Conservation (phyloP, 2,113 vertebrate species). For the Menura novaehollandiae region DNA sequence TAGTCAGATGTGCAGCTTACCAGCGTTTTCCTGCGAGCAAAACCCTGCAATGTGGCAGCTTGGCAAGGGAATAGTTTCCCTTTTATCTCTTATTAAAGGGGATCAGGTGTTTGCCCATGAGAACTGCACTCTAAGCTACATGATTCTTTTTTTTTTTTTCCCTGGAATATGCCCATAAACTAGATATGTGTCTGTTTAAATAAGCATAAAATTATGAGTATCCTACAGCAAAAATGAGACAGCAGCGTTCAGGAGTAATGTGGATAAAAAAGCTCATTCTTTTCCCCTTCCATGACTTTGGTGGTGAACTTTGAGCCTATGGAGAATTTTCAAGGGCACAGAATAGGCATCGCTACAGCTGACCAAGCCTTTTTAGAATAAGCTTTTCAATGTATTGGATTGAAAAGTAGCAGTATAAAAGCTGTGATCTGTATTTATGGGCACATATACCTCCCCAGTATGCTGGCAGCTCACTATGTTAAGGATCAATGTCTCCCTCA, state of each 20-base stretch:
- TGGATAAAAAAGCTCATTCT: constrained; percentile 6
- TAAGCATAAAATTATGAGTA: constrained; percentile 75
- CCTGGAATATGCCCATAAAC: constrained; percentile 73
- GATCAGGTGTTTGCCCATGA: constrained; percentile 83
- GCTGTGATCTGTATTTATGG: neutral
- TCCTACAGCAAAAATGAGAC: constrained; percentile 74
- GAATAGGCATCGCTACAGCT: neutral
- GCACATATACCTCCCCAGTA: neutral
- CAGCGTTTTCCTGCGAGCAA: neutral
- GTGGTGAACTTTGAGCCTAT: constrained; percentile 17
- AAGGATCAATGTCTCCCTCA: neutral
- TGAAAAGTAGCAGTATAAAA: neutral
- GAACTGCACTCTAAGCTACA: constrained; percentile 67
- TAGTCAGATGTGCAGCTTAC: neutral
- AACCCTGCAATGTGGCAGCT: neutral
- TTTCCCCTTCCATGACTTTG: constrained; percentile 34
- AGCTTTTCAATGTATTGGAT: neutral
- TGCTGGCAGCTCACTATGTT: neutral
- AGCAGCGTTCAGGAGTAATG: constrained; percentile 45
- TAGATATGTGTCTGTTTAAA: constrained; percentile 79
- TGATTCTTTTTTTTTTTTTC: neutral
- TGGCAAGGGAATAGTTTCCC: constrained; percentile 17
- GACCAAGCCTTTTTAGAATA: neutral
- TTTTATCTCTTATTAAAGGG: constrained; percentile 75
- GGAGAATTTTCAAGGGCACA: constrained; percentile 39